Evolutionary conservation across 2,113 vertebrate species (phyloP).

Genomic region (Columba livia): DNA sequence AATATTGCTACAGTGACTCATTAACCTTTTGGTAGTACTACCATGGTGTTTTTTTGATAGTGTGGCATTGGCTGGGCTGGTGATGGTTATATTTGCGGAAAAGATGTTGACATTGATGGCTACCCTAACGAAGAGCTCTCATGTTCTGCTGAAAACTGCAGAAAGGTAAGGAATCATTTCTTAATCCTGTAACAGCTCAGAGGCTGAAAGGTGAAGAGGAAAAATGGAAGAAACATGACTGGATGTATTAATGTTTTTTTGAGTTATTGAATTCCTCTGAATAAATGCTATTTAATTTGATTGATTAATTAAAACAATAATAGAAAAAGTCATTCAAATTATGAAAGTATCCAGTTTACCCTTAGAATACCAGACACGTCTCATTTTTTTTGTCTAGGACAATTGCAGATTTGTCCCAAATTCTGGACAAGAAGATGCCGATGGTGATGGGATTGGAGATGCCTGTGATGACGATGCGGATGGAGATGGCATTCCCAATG

Average conservation of each 20-base stretch:
- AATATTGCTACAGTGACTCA: not conserved
- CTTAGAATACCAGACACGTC: not conserved
- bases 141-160: conserved; percentile 86
- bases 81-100: conserved; percentile 90
- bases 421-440: conserved; percentile 96
- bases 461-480: conserved; percentile 94
- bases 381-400: conserved; percentile 77
- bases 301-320: not conserved
- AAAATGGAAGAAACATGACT: not conserved
- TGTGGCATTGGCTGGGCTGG: conserved; percentile 95
- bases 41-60: conserved; percentile 68
- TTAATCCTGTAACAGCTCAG: not conserved
- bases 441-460: conserved; percentile 88
- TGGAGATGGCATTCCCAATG: conserved; percentile 88
- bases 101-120: conserved; percentile 95
- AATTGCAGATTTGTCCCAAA: conserved; percentile 95
- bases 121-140: conserved; percentile 85
- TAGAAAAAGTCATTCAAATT: not conserved
- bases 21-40: conserved; percentile 4
- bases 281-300: not conserved
- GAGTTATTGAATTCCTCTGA: not conserved
- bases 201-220: not conserved
- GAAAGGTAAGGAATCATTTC: conserved; percentile 79
- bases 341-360: not conserved
- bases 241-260: not conserved